A percentile compares a stretch with the other conserved stretches of the same genome.
Conservation (phyloP, 2,113 vertebrate species). For the Halcyon malimbica region DNA sequence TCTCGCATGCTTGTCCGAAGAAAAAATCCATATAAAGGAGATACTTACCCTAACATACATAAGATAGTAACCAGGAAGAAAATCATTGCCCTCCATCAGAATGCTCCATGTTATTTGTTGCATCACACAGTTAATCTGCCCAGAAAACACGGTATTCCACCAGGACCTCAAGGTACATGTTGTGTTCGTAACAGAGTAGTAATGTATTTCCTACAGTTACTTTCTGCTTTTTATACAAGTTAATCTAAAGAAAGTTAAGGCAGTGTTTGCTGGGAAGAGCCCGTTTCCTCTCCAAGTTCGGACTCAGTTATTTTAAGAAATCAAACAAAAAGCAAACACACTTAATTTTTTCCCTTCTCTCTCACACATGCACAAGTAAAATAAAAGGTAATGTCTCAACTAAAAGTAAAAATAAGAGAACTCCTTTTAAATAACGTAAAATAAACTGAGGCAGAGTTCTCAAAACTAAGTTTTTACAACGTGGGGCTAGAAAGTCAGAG, state of each 20-base stretch:
- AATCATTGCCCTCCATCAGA: neutral
- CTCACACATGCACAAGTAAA: neutral
- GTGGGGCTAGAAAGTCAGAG: neutral
- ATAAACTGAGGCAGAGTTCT: neutral
- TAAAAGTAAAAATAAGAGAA: neutral
- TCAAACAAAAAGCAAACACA: neutral
- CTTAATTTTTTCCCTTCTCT: neutral
- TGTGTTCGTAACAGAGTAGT: neutral
- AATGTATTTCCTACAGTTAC: neutral
- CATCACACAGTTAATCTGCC: neutral
- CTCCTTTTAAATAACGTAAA: neutral
- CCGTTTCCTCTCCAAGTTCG: neutral
- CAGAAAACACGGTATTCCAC: neutral
- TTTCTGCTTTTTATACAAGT: neutral
- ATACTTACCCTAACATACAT: neutral
- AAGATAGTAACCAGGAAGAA: neutral
- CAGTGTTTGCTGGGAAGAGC: neutral
- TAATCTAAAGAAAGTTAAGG: neutral
- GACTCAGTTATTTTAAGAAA: neutral
- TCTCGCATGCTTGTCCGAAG: neutral
- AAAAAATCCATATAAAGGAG: neutral
- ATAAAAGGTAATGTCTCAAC: neutral
- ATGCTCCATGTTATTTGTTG: accelerated
- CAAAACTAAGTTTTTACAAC: neutral
- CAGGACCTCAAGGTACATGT: neutral